Base-by-base conservation (phyloP, 2,797 vertebrate genomes). In the Enteromius radiatus region DNA sequence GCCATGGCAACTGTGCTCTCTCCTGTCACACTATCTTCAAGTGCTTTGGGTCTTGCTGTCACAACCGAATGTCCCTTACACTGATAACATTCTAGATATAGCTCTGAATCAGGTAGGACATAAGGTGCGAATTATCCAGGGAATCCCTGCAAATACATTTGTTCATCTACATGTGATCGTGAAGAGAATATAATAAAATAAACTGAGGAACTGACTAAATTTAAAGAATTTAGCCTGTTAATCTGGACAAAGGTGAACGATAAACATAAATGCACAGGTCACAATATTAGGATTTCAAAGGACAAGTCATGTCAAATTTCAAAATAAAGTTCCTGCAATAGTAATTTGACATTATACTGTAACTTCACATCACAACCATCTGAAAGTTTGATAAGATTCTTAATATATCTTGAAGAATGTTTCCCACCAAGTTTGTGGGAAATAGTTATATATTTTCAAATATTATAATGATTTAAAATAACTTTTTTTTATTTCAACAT, bases 1-100 rank as follows among this genome's bases (percentile, higher is more conserved):
- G 95, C 96, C 95, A 97, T 94, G 93, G 97, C 93, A 94, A 97
- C 96, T 91, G 90, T 92, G 91, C 93, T 95, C 94, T 96, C 95
- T 92, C 92, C 94, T 56, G 95, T 94, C 86, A 93, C 94, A 89
- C 93, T 90, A 19, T 95, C 91, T 91, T 96, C 96, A 78, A 78
- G 63, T 81, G 70, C 70, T 94, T 95, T 95, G 90, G 94, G 94
- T 93, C 96, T 93, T 73, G 54, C 78, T 84, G 81, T 95, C 91
- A 93, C 92, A 84, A 92, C 91, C 41, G 84, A 88, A 69, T 88
- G 90, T 92, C 88, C 82, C 73, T 82, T 93, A 91, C 52, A 92
- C 45, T 86, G 80, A 87, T 56, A 83, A 88, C 86, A 88, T 84
- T 9, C 10, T n/a, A 73, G 41, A 81, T 92, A 88, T 63, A 81